phyloP scores from a whole-genome alignment of 2,888 invertebrate genomes.

The Acrobasis suavella region DNA sequence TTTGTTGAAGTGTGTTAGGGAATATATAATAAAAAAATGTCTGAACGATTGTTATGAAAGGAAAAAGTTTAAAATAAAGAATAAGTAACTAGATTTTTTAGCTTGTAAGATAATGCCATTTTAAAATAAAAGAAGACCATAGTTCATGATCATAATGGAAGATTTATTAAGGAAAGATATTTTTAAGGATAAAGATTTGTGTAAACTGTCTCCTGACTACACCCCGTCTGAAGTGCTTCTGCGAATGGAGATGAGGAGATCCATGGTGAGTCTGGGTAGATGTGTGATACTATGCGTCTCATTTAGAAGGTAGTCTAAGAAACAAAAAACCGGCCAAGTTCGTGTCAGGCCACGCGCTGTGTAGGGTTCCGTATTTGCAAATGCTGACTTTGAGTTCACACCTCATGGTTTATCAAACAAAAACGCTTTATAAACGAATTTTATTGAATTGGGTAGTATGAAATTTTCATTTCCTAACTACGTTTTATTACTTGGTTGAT shows the following conservation, averaged over 20 bases:
- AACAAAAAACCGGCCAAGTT: too few relatives aligned
- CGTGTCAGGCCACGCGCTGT: too few relatives aligned
- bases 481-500: too few relatives aligned
- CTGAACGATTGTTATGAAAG: background rate
- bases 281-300: too few relatives aligned
- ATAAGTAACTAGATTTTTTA: too few relatives aligned
- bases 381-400: too few relatives aligned
- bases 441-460: too few relatives aligned
- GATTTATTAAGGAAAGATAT: conserved; percentile 58
- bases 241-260: conserved; percentile 57
- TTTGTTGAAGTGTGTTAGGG: background rate
- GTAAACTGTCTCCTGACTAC: conserved; percentile 58
- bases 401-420: too few relatives aligned
- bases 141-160: conserved; percentile 44
- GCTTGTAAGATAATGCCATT: background rate
- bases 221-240: conserved; percentile 45
- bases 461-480: too few relatives aligned
- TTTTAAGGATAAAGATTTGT: conserved; percentile 50
- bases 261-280: conserved; percentile 44
- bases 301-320: too few relatives aligned
- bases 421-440: too few relatives aligned
- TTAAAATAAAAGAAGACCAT: background rate
- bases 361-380: too few relatives aligned
- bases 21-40: background rate
- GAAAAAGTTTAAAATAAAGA: background rate